phyloP scores from a whole-genome alignment of 2,797 vertebrate genomes.

The Halcyon chelicuti region DNA sequence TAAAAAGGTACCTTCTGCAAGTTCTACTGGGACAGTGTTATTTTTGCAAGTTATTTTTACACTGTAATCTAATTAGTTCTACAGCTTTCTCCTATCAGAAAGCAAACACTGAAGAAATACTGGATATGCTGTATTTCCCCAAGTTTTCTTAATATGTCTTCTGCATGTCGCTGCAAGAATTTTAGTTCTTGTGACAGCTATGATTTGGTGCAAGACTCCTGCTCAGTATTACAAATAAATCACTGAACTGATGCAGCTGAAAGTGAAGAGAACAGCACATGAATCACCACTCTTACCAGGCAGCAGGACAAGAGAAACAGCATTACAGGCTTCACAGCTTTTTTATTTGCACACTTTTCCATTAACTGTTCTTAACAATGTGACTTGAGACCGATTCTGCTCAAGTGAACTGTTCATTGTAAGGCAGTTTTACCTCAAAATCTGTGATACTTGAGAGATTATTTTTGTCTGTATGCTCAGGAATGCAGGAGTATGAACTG shows the following conservation, averaged over 20 bases:
- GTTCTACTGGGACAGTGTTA: background rate
- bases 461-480: background rate
- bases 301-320: background rate
- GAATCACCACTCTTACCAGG: background rate
- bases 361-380: background rate
- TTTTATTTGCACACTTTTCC: background rate
- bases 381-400: background rate
- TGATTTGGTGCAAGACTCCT: background rate
- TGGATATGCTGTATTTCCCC: background rate
- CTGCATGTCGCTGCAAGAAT: background rate
- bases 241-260: background rate
- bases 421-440: background rate
- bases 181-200: background rate
- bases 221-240: background rate
- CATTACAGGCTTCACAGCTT: background rate
- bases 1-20: background rate
- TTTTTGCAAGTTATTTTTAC: background rate
- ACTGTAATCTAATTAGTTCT: background rate
- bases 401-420: background rate
- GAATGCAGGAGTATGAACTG: background rate
- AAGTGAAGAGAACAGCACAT: rapidly evolving
- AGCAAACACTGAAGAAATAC: background rate
- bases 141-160: background rate
- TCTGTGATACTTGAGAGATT: background rate
- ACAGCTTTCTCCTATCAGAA: background rate